phyloP scores from a whole-genome alignment of 2,113 vertebrate species.

The Menura novaehollandiae region DNA sequence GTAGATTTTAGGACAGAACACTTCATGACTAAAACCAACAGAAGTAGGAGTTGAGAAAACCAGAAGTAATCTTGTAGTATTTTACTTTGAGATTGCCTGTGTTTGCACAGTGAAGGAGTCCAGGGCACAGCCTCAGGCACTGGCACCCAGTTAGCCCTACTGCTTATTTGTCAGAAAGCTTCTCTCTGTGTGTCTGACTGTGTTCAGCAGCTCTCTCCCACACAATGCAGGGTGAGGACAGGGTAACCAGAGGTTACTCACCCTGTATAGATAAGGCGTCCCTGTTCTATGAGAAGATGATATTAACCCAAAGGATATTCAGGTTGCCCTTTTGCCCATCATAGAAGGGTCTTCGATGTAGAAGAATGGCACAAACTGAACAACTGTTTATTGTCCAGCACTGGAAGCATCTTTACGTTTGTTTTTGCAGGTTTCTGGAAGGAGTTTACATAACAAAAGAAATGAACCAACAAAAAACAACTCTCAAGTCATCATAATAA shows the following conservation, averaged over 20 bases:
- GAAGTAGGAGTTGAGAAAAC: background rate
- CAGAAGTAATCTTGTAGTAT: background rate
- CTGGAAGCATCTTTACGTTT: background rate
- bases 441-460: background rate
- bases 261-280: background rate
- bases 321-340: background rate
- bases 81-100: background rate
- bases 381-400: background rate
- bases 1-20: background rate
- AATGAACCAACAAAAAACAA: background rate
- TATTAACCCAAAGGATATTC: background rate
- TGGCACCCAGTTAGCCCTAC: background rate
- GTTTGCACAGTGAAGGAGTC: background rate
- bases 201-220: background rate
- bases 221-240: background rate
- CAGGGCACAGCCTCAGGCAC: background rate
- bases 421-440: background rate
- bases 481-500: background rate
- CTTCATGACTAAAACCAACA: background rate
- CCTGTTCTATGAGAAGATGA: background rate
- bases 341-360: background rate
- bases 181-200: background rate
- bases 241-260: background rate
- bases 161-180: background rate
- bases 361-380: background rate